Evolutionary conservation across 1,140 invertebrate genomes (phyloP).

Genomic region (Pygmarrhopalites habei): DNA sequence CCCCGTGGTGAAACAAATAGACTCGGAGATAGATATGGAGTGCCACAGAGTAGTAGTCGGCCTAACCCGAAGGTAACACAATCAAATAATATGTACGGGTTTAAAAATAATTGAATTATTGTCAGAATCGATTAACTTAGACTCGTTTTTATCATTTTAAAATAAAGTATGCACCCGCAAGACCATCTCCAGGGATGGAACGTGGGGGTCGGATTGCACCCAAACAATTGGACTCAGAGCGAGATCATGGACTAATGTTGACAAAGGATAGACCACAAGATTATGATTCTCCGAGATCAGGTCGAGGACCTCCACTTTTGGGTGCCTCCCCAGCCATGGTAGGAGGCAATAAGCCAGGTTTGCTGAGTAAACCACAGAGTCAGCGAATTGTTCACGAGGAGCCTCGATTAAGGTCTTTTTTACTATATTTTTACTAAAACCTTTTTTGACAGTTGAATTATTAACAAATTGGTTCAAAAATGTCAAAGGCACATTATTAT

Average conservation of each 20-base stretch:
- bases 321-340: background rate
- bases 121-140: no score
- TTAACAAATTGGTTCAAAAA: background rate
- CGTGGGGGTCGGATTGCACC: background rate
- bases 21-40: no score
- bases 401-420: background rate
- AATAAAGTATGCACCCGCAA: slow-evolving; percentile 3
- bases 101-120: no score
- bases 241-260: background rate
- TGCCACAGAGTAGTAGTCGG: no score
- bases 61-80: no score
- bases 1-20: no score
- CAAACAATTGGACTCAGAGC: background rate
- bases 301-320: background rate
- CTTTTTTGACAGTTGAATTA: background rate
- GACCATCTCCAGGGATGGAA: background rate
- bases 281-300: background rate
- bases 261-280: background rate
- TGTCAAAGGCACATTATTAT: background rate
- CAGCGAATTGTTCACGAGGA: background rate
- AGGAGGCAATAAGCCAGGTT: background rate
- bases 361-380: background rate
- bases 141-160: no score
- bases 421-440: background rate
- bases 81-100: no score